Percentiles rank a stretch among this genome's conserved stretches.
These are phyloP conservation scores for Lampropteryx suffumata DNA, from an alignment of 2,888 invertebrate genomes.

Conservation along the genomic window DNA sequence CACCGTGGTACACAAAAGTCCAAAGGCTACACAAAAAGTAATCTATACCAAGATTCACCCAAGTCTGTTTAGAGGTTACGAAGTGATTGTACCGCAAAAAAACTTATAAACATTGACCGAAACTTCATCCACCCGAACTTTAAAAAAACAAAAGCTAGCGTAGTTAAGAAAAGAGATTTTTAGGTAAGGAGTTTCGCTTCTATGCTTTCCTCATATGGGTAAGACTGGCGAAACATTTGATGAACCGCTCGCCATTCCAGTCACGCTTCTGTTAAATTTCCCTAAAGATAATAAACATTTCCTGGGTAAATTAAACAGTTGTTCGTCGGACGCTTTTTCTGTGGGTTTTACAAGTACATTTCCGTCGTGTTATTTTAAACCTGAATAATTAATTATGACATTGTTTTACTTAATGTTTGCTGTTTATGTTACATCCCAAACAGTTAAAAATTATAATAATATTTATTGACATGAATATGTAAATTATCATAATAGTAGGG, in stretches of 20 bases:
- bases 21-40: too few species aligned
- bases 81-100: too few species aligned
- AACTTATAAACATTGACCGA: too few species aligned
- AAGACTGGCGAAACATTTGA: slow-evolving; percentile 41
- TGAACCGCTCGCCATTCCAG: slow-evolving; percentile 57
- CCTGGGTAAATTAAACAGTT: slow-evolving; percentile 70
- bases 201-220: slow-evolving; percentile 7
- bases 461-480: too few species aligned
- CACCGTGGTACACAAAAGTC: too few species aligned
- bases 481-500: too few species aligned
- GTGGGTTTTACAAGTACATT: slow-evolving; percentile 22
- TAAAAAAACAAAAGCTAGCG: too few species aligned
- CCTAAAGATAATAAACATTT: slow-evolving; percentile 76
- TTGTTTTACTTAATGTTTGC: neutral
- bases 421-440: neutral
- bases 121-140: too few species aligned
- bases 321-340: slow-evolving; percentile 44
- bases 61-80: too few species aligned
- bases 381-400: slow-evolving; percentile 2
- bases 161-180: too few species aligned
- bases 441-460: too few species aligned
- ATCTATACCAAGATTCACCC: too few species aligned
- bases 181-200: slow-evolving; percentile 3
- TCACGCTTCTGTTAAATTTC: slow-evolving; percentile 72
- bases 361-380: slow-evolving; percentile 16